These are phyloP conservation scores for Sminthurinus aureus DNA, from an alignment of 2,888 invertebrate species.

Conservation along the genomic window DNA sequence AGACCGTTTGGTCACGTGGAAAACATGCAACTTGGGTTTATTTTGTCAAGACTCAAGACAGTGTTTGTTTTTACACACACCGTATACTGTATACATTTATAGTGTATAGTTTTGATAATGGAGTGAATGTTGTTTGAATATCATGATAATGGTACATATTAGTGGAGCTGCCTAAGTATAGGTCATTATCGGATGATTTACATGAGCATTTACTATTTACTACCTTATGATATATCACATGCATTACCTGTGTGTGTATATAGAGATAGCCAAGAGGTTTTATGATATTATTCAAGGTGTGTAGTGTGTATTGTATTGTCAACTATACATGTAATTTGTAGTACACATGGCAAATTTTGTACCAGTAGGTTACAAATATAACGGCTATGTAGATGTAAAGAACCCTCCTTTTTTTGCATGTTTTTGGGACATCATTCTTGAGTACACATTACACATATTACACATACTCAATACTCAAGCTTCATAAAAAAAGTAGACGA, in stretches of 20 bases:
- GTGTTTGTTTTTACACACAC: no score
- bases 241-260: no score
- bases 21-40: background rate
- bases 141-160: no score
- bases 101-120: no score
- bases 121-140: no score
- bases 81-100: no score
- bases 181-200: background rate
- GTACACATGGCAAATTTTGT: background rate
- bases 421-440: background rate
- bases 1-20: background rate
- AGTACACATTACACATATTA: background rate
- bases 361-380: background rate
- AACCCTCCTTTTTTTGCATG: background rate
- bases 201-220: background rate
- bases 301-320: background rate
- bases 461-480: no score
- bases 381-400: background rate
- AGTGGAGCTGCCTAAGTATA: background rate
- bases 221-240: background rate
- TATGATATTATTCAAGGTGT: background rate
- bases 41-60: background rate
- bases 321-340: background rate
- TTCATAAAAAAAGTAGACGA: background rate
- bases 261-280: background rate